Conservation (phyloP, 1,140 invertebrate genomes). For the Calosoma granatense region DNA sequence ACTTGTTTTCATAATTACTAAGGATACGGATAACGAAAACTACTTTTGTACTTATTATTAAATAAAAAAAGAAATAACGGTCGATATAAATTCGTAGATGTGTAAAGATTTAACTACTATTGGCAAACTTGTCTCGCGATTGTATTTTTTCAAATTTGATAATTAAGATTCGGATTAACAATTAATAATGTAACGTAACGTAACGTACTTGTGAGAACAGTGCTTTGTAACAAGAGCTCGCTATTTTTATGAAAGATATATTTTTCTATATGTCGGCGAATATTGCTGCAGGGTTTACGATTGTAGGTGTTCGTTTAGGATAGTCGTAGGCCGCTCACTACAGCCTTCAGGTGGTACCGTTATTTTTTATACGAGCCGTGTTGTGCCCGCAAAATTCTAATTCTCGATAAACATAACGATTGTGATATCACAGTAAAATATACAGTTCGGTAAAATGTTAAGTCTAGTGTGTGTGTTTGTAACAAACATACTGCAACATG, state of each 20-base stretch:
- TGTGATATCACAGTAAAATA: constrained; percentile 1
- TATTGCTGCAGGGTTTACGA: constrained; percentile 1
- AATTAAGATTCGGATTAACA: not conserved
- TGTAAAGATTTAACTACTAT: not conserved
- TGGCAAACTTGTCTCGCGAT: not conserved
- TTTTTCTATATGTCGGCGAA: constrained; percentile 3
- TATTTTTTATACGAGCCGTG: constrained; percentile 2
- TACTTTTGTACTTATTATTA: not conserved
- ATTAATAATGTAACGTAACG: not conserved
- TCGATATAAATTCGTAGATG: not conserved
- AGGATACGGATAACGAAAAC: not conserved
- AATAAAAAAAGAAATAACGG: not conserved
- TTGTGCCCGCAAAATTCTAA: not conserved
- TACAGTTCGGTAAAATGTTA: not conserved
- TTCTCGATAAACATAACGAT: constrained; percentile 2
- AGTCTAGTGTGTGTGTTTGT: too few relatives aligned
- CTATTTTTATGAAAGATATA: constrained; percentile 9
- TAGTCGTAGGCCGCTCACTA: constrained; percentile 6
- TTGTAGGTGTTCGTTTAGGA: constrained; percentile 3
- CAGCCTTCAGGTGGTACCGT: not conserved
- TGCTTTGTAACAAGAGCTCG: not conserved
- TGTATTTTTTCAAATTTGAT: not conserved
- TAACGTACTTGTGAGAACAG: not conserved
- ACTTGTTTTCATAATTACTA: not conserved
- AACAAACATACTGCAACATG: not conserved